These are phyloP conservation scores for Aphaenogaster rudis DNA, from an alignment of 1,140 invertebrate genomes.

Conservation along the genomic window DNA sequence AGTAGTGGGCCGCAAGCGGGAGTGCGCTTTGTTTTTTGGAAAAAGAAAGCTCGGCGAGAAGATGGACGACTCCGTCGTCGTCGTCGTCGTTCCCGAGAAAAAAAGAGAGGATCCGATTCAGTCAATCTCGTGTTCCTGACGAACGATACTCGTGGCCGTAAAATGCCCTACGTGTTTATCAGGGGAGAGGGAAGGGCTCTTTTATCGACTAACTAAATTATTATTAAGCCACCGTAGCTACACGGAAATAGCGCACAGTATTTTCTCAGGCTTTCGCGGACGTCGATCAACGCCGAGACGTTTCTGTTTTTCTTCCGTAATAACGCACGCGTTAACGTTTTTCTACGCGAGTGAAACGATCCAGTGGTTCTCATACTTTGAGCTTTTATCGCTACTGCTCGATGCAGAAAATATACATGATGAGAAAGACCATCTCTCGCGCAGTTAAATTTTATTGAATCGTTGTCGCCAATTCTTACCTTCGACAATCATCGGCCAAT, in stretches of 20 bases:
- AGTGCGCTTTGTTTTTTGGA: conserved; percentile 69
- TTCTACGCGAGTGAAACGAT: not conserved
- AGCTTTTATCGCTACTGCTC: not conserved
- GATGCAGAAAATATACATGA: not conserved
- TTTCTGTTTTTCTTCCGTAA: not conserved
- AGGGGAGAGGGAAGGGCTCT: not conserved
- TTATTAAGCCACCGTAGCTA: conserved; percentile 28
- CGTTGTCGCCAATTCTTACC: conserved; percentile 1
- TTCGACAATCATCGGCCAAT: not conserved
- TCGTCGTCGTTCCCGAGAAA: conserved; percentile 2
- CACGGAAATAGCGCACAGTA: not conserved
- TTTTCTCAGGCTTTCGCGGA: conserved; percentile 10
- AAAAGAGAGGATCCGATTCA: conserved; percentile 4
- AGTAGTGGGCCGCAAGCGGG: conserved; percentile 68
- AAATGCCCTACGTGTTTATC: not conserved
- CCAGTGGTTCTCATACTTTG: conserved; percentile 39
- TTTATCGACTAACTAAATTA: conserved; percentile 48
- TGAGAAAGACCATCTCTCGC: not conserved
- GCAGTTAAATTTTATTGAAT: conserved; percentile 14
- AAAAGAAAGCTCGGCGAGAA: conserved; percentile 53
- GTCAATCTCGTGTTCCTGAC: conserved; percentile 23
- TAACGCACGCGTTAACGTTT: conserved; percentile 14
- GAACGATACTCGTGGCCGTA: not conserved
- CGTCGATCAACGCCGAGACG: conserved; percentile 10
- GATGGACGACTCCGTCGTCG: not conserved